Evolutionary conservation across 2,113 vertebrate species (phyloP).

Genomic region (Pygoscelis adeliae): DNA sequence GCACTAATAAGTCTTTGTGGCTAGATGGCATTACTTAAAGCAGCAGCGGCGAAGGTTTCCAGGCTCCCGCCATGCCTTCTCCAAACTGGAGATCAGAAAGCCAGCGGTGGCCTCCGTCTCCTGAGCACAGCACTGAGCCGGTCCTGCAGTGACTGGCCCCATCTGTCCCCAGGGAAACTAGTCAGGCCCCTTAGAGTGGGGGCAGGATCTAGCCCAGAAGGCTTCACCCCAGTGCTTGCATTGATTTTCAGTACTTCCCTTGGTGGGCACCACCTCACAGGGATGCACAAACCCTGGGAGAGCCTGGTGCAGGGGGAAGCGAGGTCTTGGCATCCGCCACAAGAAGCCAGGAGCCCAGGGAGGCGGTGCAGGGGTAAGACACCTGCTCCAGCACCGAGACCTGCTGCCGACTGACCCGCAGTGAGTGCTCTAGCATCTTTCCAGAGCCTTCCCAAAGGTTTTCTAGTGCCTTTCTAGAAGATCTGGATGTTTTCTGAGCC

Average conservation of each 20-base stretch:
- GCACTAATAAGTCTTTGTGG: not conserved
- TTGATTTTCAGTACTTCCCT: not conserved
- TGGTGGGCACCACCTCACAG: not conserved
- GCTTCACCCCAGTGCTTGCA: not conserved
- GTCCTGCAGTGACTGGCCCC: not conserved
- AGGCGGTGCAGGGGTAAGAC: not conserved
- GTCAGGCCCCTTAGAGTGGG: not conserved
- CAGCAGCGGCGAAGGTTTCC: not conserved
- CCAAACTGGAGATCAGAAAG: not conserved
- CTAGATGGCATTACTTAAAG: not conserved
- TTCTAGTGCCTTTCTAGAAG: not conserved
- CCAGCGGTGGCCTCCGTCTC: not conserved
- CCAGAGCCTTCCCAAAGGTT: not conserved
- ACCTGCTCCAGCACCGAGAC: not conserved
- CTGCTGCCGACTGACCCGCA: too few species aligned
- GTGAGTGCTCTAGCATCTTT: not conserved
- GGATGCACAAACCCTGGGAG: not conserved
- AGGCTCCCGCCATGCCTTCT: not conserved
- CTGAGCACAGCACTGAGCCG: not conserved
- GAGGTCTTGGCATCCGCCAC: not conserved
- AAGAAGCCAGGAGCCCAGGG: not conserved
- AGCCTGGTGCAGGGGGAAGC: not conserved
- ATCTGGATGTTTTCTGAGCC: not conserved
- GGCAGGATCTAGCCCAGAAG: not conserved
- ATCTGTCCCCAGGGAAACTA: not conserved